Conservation (phyloP, 2,888 invertebrate genomes). For the Chrysotoxum bicinctum region DNA sequence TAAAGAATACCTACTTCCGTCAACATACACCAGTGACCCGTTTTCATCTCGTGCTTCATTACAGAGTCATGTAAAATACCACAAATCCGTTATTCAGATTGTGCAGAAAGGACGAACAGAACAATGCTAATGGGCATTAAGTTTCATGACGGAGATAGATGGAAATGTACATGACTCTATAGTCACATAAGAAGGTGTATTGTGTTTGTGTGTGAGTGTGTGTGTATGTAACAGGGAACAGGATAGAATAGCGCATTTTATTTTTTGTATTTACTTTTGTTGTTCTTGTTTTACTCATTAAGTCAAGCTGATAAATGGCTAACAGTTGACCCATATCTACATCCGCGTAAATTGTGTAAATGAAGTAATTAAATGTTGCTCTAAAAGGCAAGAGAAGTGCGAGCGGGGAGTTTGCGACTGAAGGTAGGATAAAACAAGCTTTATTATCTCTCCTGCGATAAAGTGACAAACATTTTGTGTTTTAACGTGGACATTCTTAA, state of each 20-base stretch:
- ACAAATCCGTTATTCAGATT: constrained; percentile 66
- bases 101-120: constrained; percentile 50
- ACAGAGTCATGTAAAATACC: constrained; percentile 62
- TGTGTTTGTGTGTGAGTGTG: background rate
- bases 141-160: constrained; percentile 61
- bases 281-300: constrained; percentile 52
- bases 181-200: background rate
- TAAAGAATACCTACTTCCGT: constrained; percentile 61
- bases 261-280: background rate
- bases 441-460: constrained; percentile 17
- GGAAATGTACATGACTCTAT: constrained; percentile 26
- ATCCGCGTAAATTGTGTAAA: constrained; percentile 62
- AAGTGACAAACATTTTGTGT: constrained; percentile 12
- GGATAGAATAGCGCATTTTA: constrained; percentile 23
- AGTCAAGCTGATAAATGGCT: constrained; percentile 68
- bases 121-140: constrained; percentile 63
- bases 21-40: constrained; percentile 66
- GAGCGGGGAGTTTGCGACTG: background rate
- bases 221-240: background rate
- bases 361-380: constrained; percentile 53
- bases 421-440: constrained; percentile 5
- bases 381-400: background rate
- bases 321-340: constrained; percentile 65
- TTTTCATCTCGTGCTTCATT: constrained; percentile 54
- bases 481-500: constrained; percentile 44